Evolutionary conservation across 2,113 vertebrate genomes (phyloP).

Genomic region (Mellivora capensis): DNA sequence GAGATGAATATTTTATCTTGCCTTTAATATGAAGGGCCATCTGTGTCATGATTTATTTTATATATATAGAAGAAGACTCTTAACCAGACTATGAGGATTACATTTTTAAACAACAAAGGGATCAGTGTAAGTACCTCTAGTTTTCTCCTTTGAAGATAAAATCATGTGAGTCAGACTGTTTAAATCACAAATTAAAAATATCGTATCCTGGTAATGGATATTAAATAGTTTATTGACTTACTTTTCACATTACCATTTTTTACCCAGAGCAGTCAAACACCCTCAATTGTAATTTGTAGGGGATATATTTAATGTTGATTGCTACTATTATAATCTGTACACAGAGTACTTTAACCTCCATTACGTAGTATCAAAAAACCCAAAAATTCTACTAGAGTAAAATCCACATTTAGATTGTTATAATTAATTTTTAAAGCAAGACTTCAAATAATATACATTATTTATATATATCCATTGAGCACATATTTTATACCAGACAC

Average conservation of each 20-base stretch:
- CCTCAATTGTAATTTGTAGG: not conserved
- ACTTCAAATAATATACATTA: not conserved
- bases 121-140: not conserved
- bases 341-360: not conserved
- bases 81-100: not conserved
- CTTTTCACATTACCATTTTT: not conserved
- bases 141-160: conserved; percentile 38
- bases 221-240: conserved; percentile 27
- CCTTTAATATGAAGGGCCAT: not conserved
- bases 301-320: not conserved
- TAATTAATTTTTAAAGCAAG: not conserved
- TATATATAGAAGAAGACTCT: not conserved
- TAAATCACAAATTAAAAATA: conserved; percentile 34
- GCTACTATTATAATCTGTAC: not conserved
- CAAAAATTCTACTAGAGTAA: not conserved
- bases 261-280: not conserved
- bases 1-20: not conserved
- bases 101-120: conserved; percentile 33
- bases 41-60: not conserved
- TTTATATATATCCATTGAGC: not conserved
- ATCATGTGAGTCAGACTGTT: not conserved
- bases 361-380: not conserved
- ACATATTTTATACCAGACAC: not conserved
- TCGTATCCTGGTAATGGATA: not conserved
- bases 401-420: not conserved